These are phyloP conservation scores for Perodicticus potto DNA, from an alignment of 2,797 vertebrate species.

Conservation along the genomic window DNA sequence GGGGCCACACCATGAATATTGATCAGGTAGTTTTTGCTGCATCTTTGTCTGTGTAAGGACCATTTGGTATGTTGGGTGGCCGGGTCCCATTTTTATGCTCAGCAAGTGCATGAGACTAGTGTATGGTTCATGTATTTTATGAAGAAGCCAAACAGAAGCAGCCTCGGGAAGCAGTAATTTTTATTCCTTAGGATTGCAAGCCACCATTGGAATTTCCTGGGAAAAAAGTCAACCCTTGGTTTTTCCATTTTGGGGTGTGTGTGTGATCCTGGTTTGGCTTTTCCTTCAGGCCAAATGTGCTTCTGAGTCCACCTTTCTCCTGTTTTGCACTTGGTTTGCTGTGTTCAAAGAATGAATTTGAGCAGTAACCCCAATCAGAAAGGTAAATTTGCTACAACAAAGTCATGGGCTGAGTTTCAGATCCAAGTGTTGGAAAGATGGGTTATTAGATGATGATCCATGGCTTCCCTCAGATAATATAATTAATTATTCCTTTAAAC, in stretches of 20 bases:
- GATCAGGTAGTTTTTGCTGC: slow-evolving; percentile 3
- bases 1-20: background rate
- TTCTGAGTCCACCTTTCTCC: background rate
- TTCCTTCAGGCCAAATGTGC: background rate
- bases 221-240: background rate
- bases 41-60: background rate
- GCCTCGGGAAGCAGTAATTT: slow-evolving; percentile 18
- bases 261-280: slow-evolving; percentile 17
- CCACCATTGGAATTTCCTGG: slow-evolving; percentile 25
- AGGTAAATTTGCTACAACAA: slow-evolving; percentile 27
- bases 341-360: background rate
- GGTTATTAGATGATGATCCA: background rate
- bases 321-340: slow-evolving; percentile 23
- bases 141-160: slow-evolving; percentile 24
- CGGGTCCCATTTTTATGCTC: slow-evolving; percentile 40
- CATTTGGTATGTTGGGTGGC: background rate
- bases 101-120: background rate
- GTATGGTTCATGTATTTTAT: slow-evolving; percentile 17
- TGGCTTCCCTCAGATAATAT: slow-evolving; percentile 26
- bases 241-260: background rate
- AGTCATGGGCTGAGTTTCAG: slow-evolving; percentile 29
- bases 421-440: background rate
- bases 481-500: slow-evolving; percentile 25
- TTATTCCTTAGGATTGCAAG: slow-evolving; percentile 56
- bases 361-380: slow-evolving; percentile 10